These are phyloP conservation scores for Tuberolachnus salignus DNA, from an alignment of 2,888 invertebrate genomes.

Conservation along the genomic window DNA sequence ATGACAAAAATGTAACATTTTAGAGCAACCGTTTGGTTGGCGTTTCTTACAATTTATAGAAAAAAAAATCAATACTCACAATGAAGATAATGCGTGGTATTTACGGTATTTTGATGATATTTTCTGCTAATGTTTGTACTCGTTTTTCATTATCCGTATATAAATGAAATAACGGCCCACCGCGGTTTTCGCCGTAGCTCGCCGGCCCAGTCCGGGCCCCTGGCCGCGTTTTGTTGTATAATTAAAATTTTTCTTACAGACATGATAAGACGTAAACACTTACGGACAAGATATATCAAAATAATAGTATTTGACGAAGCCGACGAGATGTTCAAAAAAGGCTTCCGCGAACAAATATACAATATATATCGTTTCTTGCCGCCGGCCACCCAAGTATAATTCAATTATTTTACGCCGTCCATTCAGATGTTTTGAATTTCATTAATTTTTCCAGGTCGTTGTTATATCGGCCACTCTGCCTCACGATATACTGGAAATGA, in stretches of 20 bases:
- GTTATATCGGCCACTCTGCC: constrained; percentile 97
- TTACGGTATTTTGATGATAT: too few relatives aligned
- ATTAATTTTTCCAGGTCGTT: constrained; percentile 69
- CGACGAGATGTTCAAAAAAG: constrained; percentile 99
- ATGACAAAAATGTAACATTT: too few relatives aligned
- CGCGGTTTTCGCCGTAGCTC: too few relatives aligned
- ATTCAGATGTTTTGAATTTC: background rate
- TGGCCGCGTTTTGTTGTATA: background rate
- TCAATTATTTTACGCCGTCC: background rate
- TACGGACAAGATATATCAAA: constrained; percentile 90
- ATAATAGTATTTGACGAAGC: constrained; percentile 98
- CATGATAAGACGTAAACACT: constrained; percentile 86
- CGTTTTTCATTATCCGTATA: too few relatives aligned
- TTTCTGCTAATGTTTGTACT: too few relatives aligned
- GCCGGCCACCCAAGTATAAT: constrained; percentile 83
- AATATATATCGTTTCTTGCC: constrained; percentile 98
- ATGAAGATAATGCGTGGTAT: too few relatives aligned
- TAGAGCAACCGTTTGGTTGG: too few relatives aligned
- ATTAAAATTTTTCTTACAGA: constrained; percentile 65
- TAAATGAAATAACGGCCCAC: too few relatives aligned
- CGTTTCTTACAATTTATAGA: too few relatives aligned
- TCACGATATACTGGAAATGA: constrained; percentile 99
- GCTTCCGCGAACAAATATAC: constrained; percentile 99
- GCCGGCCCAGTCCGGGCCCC: too few relatives aligned
- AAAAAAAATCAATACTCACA: too few relatives aligned